Evolutionary conservation across 2,888 invertebrate species (phyloP).

Genomic region (Adineta ricciae): DNA sequence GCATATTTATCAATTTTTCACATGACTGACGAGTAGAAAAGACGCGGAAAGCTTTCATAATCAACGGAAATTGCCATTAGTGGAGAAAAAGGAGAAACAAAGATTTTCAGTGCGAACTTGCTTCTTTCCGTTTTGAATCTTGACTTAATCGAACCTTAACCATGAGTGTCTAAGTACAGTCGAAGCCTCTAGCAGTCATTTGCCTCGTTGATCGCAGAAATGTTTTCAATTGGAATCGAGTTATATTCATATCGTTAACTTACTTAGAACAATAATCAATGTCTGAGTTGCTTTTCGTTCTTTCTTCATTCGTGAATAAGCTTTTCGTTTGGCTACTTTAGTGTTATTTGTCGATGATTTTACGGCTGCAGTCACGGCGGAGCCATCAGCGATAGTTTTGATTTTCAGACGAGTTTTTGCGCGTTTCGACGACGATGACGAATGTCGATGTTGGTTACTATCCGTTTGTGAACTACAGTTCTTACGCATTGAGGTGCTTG

Average conservation of each 20-base stretch:
- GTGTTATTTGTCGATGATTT: neutral
- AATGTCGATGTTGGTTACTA: neutral
- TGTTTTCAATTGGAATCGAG: neutral
- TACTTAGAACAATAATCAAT: conserved; percentile 90
- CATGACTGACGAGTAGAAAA: too few species aligned
- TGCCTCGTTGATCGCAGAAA: too few species aligned
- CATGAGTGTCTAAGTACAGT: too few species aligned
- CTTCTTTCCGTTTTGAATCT: too few species aligned
- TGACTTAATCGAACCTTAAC: too few species aligned
- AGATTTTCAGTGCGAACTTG: too few species aligned
- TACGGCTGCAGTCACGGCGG: neutral
- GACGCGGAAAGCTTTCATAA: neutral
- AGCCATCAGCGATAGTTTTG: neutral
- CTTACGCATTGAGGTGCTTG: neutral
- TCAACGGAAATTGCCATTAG: neutral
- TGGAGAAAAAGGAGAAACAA: too few species aligned
- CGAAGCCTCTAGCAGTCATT: too few species aligned
- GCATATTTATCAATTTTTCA: too few species aligned
- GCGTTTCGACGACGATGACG: neutral
- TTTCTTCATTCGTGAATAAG: conserved; percentile 23
- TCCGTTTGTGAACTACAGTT: conserved; percentile 10
- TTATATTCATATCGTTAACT: neutral
- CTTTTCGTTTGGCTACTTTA: neutral
- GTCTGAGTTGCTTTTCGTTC: conserved; percentile 97
- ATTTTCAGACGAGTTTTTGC: neutral